Evolutionary conservation across 2,113 vertebrate species (phyloP).

Genomic region (Oreochromis niloticus): DNA sequence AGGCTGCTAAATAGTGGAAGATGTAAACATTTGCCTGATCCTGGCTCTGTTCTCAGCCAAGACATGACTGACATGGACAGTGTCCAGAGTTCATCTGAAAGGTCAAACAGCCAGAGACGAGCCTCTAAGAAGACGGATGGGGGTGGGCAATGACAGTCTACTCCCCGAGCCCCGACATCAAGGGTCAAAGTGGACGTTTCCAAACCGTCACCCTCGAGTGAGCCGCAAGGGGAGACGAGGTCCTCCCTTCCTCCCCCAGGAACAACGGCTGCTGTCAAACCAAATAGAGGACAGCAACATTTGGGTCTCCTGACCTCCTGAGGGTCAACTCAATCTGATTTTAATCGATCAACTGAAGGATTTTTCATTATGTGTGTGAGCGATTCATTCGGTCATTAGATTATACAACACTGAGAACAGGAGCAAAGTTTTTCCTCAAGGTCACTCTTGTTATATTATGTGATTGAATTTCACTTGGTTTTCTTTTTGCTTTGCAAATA

Average conservation of each 20-base stretch:
- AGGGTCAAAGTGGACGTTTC: constrained; percentile 54
- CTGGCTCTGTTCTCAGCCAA: neutral
- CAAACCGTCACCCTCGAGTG: constrained; percentile 51
- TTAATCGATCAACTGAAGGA: constrained; percentile 9
- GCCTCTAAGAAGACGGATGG: neutral
- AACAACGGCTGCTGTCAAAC: constrained; percentile 46
- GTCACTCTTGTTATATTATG: neutral
- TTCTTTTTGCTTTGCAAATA: neutral
- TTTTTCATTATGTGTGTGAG: constrained; percentile 15
- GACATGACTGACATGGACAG: constrained; percentile 31
- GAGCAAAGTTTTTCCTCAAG: neutral
- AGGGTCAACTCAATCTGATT: constrained; percentile 36
- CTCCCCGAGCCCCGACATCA: constrained; percentile 7
- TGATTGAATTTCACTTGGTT: neutral
- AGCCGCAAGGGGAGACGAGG: constrained; percentile 27
- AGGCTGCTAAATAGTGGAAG: neutral
- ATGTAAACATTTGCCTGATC: neutral
- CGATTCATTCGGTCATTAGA: neutral
- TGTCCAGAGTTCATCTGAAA: constrained; percentile 17
- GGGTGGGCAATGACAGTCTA: neutral
- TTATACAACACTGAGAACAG: neutral
- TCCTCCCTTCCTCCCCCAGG: constrained; percentile 1
- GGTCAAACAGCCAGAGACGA: constrained; percentile 31
- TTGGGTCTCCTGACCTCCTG: constrained; percentile 5
- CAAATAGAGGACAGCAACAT: constrained; percentile 10